Evolutionary conservation across 2,797 vertebrate genomes (phyloP), one percentile per base, ranked within the genome.

Genomic region (Enteromius trimaculatus): DNA sequence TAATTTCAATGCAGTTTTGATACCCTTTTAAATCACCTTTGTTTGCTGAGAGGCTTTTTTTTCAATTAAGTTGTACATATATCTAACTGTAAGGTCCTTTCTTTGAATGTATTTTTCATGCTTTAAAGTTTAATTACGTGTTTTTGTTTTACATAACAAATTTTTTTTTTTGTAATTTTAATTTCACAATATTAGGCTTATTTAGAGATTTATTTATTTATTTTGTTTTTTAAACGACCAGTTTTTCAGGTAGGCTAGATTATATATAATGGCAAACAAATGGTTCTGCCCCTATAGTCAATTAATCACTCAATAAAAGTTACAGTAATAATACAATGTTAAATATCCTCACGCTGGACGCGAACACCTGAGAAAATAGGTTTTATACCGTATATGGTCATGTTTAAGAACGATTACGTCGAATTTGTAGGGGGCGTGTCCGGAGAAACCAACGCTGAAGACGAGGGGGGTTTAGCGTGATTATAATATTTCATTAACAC

Each of bases 341-440:
- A 26, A 8, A 19, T 60, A 2, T 34, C 7, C 26, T 62, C 17
- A 2, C 39, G 19, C 8, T 47, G 6, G 6, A 51, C 80, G 39
- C 11, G 10, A 44, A 70, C 7, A 37, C 37, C 37, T 37, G 37
- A 1, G 37, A 37, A 65, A 69, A 60, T 62, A 4, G 49, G 60
- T 85, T 86, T 91, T 85, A 91, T n/a, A 53, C 95, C 95, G 84
- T 95, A 95, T 90, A 95, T 90, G 95, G 95, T n/a, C 90, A 95
- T 91, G 89, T 91, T 85, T 90, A 89, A 84, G 89, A 92, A 90
- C 62, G 86, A 90, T 80, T 88, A 89, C 81, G 87, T 83, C 16
- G 2, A 17, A 31, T 31, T 31, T 3, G 84, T 77, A 23, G 58
- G 51, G 86, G 79, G 78, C 26, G 80, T 78, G 68, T 78, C 34